These are phyloP conservation scores for Taenioides sp. DNA, from an alignment of 2,797 vertebrate species.

Conservation along the genomic window DNA sequence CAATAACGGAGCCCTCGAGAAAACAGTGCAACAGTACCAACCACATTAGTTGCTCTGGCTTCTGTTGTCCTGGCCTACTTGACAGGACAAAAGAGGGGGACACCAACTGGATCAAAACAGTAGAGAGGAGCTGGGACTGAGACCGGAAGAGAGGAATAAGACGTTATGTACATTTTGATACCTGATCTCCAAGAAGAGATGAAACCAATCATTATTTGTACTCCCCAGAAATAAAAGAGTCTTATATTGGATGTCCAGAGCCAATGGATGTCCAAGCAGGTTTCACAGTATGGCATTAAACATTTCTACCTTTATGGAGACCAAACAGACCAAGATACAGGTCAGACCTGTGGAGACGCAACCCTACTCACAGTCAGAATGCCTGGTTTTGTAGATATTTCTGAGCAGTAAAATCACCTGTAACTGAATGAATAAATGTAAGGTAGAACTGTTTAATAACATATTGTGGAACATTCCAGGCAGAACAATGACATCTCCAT, in stretches of 20 bases:
- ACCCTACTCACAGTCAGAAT: too few species aligned
- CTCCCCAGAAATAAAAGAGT: slow-evolving; percentile 89
- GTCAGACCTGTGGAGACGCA: too few species aligned
- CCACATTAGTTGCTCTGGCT: slow-evolving; percentile 88
- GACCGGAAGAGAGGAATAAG: slow-evolving; percentile 58
- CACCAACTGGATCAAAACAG: slow-evolving; percentile 72
- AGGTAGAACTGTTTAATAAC: too few species aligned
- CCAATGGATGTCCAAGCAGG: slow-evolving; percentile 34
- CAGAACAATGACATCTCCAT: too few species aligned
- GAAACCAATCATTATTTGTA: slow-evolving; percentile 95
- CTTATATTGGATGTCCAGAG: slow-evolving; percentile 83
- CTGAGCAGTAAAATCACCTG: too few species aligned
- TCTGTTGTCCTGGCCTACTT: slow-evolving; percentile 45
- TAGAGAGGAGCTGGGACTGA: slow-evolving; percentile 72
- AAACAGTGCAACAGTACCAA: slow-evolving; percentile 88
- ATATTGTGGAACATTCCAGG: too few species aligned
- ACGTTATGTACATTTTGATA: slow-evolving; percentile 85
- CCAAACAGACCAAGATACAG: too few species aligned
- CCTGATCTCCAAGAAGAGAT: slow-evolving; percentile 94
- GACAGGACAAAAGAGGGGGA: slow-evolving; percentile 68
- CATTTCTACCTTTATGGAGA: too few species aligned
- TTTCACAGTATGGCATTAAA: too few species aligned
- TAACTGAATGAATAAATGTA: too few species aligned
- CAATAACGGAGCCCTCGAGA: slow-evolving; percentile 83
- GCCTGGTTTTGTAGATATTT: too few species aligned